Percentiles rank a stretch among this genome's conserved stretches.
These are phyloP conservation scores for Hylia prasina DNA, from an alignment of 2,113 vertebrate species.

Conservation along the genomic window DNA sequence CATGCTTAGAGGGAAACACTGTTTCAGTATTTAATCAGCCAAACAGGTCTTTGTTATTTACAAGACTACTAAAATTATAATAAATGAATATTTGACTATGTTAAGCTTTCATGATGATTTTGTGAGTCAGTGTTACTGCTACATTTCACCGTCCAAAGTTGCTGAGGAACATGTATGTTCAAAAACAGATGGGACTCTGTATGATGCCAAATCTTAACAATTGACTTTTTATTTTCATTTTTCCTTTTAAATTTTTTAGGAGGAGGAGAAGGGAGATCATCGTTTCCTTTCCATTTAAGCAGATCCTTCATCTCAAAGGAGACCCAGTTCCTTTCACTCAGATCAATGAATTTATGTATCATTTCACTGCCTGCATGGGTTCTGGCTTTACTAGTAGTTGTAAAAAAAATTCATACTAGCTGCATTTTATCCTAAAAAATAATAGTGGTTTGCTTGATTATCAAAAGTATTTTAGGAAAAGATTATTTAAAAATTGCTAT, in stretches of 20 bases:
- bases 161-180: background rate
- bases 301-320: background rate
- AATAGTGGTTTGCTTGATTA: background rate
- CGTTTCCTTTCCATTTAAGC: background rate
- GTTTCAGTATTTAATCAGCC: background rate
- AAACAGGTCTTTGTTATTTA: background rate
- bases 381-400: background rate
- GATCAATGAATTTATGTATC: background rate
- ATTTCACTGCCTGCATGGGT: background rate
- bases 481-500: background rate
- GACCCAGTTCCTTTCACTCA: background rate
- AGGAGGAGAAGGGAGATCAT: background rate
- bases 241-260: background rate
- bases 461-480: background rate
- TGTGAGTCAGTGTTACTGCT: background rate
- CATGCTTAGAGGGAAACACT: background rate
- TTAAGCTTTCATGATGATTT: background rate
- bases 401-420: background rate
- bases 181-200: background rate
- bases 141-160: background rate
- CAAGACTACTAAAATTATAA: background rate
- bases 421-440: background rate
- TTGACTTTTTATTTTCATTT: background rate
- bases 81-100: background rate
- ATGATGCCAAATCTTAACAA: background rate